Base-by-base conservation (phyloP, 2,888 invertebrate species). In the Hyles lineata region DNA sequence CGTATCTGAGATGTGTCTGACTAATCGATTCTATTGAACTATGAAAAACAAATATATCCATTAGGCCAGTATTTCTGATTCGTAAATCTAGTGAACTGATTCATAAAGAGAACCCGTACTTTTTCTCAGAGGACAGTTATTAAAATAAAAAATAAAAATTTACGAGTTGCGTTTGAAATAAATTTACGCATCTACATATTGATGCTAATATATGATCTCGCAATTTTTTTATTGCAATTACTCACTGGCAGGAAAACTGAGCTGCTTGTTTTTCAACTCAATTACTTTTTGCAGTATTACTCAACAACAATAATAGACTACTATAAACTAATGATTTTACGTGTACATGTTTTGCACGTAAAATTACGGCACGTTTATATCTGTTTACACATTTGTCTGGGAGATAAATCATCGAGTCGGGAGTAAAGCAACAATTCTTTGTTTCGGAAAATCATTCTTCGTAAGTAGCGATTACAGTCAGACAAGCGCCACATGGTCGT, bases 1-100 rank as follows among this genome's bases (percentile, higher is more conserved):
- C 70, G 74, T 74, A 73, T 58, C 74, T 76, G 74, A 58, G 63
- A 19, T 72, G 58, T 52, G 29, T 11, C 61, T 80, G 76, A 81
- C 70, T 81, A 75, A 80, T 75, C 72, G 73, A 72, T 79, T 72
- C 74, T 73, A 50, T 70, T 61, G 52, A 75, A 79, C 60, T 75
- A 72, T 72, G 43, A 69, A 73, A 70, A n/a, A 63, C 21, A 62
- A 55, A 55, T 55, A n/a, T 55, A 55, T 55, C n/a, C n/a, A 19
- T 29, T 32, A 62, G 29, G 32, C 32, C 32, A 62, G 15, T 67
- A 50, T 43, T 67, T 23, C 21, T 67, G 23, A 19, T 23, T 67
- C 50, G 15, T 50, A 50, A 50, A 55, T 55, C 55, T 67, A 8
- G 2, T 67, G 50, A 50, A 23, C 67, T 67, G 43, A 67, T 17